These are phyloP conservation scores for Scomber japonicus DNA, from an alignment of 2,113 vertebrate genomes.

Conservation along the genomic window DNA sequence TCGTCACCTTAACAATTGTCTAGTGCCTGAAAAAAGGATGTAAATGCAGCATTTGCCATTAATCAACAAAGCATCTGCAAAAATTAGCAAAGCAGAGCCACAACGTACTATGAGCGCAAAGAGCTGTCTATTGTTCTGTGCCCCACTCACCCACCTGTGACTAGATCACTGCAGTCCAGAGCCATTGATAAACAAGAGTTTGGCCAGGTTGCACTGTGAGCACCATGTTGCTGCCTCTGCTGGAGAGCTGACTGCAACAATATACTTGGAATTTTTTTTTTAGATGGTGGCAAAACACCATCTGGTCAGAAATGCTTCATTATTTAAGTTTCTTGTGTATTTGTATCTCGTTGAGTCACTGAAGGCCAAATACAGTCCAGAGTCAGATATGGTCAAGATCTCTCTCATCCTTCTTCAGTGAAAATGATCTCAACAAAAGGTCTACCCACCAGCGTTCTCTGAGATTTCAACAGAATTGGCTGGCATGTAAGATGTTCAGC, in stretches of 20 bases:
- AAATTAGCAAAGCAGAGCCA: constrained; percentile 59
- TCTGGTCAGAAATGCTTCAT: too few species aligned
- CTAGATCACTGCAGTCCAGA: constrained; percentile 49
- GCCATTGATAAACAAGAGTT: constrained; percentile 43
- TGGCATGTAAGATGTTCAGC: not conserved
- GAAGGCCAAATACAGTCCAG: too few species aligned
- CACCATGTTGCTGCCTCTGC: constrained; percentile 8
- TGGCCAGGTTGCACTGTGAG: constrained; percentile 25
- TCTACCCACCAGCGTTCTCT: not conserved
- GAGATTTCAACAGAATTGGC: not conserved
- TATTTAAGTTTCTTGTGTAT: not conserved
- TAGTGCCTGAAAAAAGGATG: constrained; percentile 82
- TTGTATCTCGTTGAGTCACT: not conserved
- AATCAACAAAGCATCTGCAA: constrained; percentile 61
- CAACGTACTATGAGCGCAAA: constrained; percentile 57
- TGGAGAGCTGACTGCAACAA: not conserved
- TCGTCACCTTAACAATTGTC: constrained; percentile 72
- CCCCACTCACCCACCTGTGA: not conserved
- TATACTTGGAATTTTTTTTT: too few species aligned
- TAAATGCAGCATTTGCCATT: constrained; percentile 71
- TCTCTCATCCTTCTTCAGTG: too few species aligned
- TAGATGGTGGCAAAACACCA: too few species aligned
- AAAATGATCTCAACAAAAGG: not conserved
- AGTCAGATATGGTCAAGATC: too few species aligned
- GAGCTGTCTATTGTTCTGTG: constrained; percentile 56